Evolutionary conservation across 2,113 vertebrate species (phyloP).

Genomic region (Zosterops japonicus): DNA sequence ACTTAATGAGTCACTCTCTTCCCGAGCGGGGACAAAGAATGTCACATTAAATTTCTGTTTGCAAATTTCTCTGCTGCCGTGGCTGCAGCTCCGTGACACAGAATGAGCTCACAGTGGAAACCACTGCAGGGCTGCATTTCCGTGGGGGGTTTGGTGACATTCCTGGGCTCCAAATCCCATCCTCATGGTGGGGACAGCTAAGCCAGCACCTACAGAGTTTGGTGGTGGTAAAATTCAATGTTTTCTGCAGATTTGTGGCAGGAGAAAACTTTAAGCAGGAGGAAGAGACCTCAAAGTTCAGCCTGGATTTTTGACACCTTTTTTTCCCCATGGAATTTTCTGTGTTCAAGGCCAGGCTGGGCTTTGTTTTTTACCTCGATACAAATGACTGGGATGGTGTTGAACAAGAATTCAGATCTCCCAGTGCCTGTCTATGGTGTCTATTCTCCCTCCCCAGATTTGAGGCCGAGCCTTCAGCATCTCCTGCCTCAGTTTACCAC

Average conservation of each 20-base stretch:
- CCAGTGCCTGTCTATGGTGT: accelerated
- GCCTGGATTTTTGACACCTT: not conserved
- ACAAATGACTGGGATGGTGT: no score
- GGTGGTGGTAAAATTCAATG: not conserved
- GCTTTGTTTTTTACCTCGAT: not conserved
- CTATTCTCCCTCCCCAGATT: not conserved
- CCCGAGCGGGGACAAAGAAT: not conserved
- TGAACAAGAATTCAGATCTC: not conserved
- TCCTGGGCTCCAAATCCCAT: not conserved
- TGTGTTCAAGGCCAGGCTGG: not conserved
- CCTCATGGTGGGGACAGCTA: not conserved
- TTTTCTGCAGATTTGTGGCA: not conserved
- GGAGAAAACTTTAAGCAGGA: not conserved
- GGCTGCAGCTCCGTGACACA: not conserved
- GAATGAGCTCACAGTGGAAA: not conserved
- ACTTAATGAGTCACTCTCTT: conserved; percentile 4
- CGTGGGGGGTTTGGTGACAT: not conserved
- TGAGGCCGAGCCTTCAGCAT: not conserved
- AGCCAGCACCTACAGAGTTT: not conserved
- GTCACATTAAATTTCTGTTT: conserved; percentile 28
- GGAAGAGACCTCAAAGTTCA: not conserved
- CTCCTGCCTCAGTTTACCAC: not conserved
- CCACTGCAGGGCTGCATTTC: not conserved
- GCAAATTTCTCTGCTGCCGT: not conserved
- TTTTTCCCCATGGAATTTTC: not conserved